A percentile compares a stretch with the other conserved stretches of the same genome.
Evolutionary conservation across 2,113 vertebrate species (phyloP).

Genomic region (Mus pahari): DNA sequence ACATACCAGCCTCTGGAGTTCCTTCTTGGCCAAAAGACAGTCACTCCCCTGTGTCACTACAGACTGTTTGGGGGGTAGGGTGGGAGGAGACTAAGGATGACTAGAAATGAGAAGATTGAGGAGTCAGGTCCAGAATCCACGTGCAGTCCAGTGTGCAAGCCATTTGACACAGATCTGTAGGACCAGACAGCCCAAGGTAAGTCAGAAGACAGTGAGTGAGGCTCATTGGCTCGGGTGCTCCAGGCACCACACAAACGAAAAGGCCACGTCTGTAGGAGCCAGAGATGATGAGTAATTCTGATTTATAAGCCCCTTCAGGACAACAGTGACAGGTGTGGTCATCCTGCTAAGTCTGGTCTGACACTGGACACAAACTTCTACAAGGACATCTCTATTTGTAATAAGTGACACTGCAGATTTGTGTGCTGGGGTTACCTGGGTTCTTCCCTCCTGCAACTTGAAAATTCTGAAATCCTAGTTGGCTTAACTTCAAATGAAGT

Average conservation of each 20-base stretch:
- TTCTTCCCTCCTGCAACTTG: neutral
- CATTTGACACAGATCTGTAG: neutral
- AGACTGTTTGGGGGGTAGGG: no score
- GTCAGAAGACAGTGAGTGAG: neutral
- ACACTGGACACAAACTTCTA: neutral
- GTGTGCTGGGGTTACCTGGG: neutral
- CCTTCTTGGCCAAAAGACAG: neutral
- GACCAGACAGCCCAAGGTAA: neutral
- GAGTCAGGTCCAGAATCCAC: neutral
- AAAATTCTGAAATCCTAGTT: slow-evolving; percentile 4
- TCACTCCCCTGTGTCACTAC: neutral
- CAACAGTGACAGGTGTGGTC: neutral
- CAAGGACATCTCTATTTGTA: neutral
- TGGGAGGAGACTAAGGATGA: no score
- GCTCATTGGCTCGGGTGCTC: fast-evolving
- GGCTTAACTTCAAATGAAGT: slow-evolving; percentile 40
- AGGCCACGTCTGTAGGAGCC: neutral
- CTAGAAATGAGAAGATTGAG: neutral
- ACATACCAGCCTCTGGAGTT: neutral
- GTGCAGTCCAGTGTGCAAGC: neutral
- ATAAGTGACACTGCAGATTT: neutral
- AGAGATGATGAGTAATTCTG: neutral
- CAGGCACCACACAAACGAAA: neutral
- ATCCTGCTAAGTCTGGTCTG: neutral
- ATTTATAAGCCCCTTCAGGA: neutral